A percentile compares a stretch with the other conserved stretches of the same genome.
These are phyloP conservation scores for Buphagus erythrorhynchus DNA, from an alignment of 2,797 vertebrate genomes.

Conservation along the genomic window DNA sequence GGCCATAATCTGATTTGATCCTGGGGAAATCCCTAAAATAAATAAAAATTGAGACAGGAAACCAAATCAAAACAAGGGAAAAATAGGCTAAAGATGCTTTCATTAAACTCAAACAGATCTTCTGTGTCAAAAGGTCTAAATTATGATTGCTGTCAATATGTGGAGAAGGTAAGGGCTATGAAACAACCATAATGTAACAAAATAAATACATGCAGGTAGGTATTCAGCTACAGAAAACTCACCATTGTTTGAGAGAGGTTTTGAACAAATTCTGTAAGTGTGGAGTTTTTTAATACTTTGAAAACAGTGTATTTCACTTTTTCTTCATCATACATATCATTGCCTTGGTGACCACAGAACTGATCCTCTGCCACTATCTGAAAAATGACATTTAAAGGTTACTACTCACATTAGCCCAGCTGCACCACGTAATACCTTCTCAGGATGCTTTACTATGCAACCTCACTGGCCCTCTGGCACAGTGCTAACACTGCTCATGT, in stretches of 20 bases:
- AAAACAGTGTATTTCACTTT: constrained; percentile 99
- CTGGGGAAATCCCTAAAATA: constrained; percentile 93
- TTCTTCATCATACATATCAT: constrained; percentile 99
- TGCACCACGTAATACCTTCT: not conserved
- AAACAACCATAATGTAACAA: not conserved
- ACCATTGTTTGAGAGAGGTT: constrained; percentile 99
- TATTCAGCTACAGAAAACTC: constrained; percentile 53
- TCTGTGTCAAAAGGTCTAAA: not conserved
- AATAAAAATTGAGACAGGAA: not conserved
- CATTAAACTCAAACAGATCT: not conserved
- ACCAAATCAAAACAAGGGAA: not conserved
- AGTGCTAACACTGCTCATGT: not conserved
- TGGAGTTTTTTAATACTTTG: constrained; percentile 98
- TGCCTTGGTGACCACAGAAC: constrained; percentile 99
- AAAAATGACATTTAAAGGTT: not conserved
- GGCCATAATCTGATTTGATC: constrained; percentile 99
- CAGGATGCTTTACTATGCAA: not conserved
- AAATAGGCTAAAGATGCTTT: not conserved
- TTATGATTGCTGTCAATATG: not conserved
- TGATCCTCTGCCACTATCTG: constrained; percentile 99
- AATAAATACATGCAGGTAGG: not conserved
- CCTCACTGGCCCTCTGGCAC: not conserved
- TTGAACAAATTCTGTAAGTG: constrained; percentile 96
- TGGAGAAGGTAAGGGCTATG: not conserved
- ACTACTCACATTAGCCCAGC: not conserved